Conservation (phyloP, 1,140 invertebrate species). For the Drosophila melanica region DNA sequence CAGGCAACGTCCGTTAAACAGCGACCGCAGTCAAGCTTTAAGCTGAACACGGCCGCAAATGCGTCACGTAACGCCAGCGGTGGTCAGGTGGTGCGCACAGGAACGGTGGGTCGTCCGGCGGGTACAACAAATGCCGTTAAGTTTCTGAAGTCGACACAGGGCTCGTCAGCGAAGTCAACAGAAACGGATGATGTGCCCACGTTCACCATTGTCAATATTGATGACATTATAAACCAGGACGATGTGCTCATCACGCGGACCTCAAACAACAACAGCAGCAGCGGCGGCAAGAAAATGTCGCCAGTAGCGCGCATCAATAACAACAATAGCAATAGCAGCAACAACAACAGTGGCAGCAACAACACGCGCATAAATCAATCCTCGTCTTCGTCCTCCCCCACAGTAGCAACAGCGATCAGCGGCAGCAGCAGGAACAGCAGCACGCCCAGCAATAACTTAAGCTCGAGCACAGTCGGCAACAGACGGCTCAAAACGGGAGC, state of each 20-base stretch:
- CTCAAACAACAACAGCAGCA: slow-evolving; percentile 10
- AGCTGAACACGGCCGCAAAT: not conserved
- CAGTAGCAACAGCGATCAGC: not conserved
- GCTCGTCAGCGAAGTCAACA: not conserved
- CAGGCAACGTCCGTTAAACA: slow-evolving; percentile 14
- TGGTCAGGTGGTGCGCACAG: not conserved
- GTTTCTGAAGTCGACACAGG: slow-evolving; percentile 14
- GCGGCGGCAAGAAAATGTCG: slow-evolving; percentile 1
- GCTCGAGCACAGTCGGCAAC: not conserved
- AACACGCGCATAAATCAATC: slow-evolving; percentile 29
- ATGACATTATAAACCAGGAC: slow-evolving; percentile 82
- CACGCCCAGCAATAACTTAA: slow-evolving; percentile 15
- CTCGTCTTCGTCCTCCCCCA: slow-evolving; percentile 28
- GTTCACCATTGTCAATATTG: slow-evolving; percentile 83
- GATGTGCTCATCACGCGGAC: slow-evolving; percentile 74
- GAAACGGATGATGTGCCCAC: slow-evolving; percentile 68
- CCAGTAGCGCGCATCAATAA: not conserved
- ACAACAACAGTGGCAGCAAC: slow-evolving; percentile 17
- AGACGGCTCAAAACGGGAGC: slow-evolving; percentile 28
- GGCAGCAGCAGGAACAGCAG: slow-evolving; percentile 8
- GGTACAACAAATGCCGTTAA: slow-evolving; percentile 5
- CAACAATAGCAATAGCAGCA: slow-evolving; percentile 5
- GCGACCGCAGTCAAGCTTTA: slow-evolving; percentile 4
- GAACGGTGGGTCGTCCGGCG: not conserved
- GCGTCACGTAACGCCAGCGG: not conserved